phyloP scores from a whole-genome alignment of 1,140 invertebrate genomes.

The Pseudomyrmex cubaensis region DNA sequence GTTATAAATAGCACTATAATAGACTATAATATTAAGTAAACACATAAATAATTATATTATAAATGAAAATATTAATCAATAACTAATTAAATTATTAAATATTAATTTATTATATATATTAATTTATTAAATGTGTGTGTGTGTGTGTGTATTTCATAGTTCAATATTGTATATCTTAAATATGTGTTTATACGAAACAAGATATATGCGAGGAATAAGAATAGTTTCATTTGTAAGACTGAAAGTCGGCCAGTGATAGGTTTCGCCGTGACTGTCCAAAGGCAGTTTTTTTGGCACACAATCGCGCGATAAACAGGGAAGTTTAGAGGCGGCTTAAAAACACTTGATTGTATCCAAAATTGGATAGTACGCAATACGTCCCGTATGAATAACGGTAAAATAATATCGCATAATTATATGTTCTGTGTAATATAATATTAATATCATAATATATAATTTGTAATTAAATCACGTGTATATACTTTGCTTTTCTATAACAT shows the following conservation, averaged over 20 bases:
- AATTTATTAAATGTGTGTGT: no score
- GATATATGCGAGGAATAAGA: conserved; percentile 13
- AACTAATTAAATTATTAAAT: no score
- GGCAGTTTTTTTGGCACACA: conserved; percentile 67
- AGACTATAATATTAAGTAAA: no score
- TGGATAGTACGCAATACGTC: conserved; percentile 60
- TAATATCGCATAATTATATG: conserved; percentile 70
- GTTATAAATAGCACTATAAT: no score
- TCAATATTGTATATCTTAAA: no score
- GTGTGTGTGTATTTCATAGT: no score
- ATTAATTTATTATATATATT: no score
- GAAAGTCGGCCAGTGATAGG: background rate
- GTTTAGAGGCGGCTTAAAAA: conserved; percentile 32
- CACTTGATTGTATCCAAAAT: conserved; percentile 38
- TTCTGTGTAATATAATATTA: background rate
- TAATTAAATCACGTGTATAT: conserved; percentile 59
- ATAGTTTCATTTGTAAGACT: no score
- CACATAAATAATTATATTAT: no score
- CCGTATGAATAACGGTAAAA: conserved; percentile 76
- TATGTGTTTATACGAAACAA: background rate
- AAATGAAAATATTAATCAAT: no score
- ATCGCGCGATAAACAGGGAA: conserved; percentile 57
- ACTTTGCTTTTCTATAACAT: background rate
- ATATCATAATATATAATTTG: conserved; percentile 67
- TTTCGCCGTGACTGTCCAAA: background rate